Evolutionary conservation across 1,140 invertebrate genomes (phyloP).

Genomic region (Chironomus tepperi): DNA sequence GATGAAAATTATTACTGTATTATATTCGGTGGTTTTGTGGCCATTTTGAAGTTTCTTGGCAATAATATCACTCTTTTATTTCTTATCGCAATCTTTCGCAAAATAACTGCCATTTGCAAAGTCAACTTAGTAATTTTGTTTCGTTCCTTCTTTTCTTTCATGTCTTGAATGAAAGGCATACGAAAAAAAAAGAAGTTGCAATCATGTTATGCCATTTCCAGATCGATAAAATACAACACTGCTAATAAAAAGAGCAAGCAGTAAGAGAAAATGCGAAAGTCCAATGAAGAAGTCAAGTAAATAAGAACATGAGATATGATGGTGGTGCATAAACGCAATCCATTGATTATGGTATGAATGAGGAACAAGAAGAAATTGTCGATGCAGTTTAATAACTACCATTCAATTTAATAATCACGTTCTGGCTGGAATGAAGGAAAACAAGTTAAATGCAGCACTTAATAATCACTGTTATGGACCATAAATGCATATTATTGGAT

Average conservation of each 20-base stretch:
- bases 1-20: no score
- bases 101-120: slow-evolving; percentile 13
- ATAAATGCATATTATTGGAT: background rate
- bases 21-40: background rate
- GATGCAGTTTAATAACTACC: background rate
- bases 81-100: background rate
- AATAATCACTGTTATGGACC: background rate
- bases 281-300: background rate
- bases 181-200: background rate
- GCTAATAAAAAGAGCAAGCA: no score
- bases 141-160: background rate
- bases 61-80: background rate
- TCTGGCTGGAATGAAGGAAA: background rate
- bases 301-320: background rate
- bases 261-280: no score
- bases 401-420: slow-evolving; percentile 14
- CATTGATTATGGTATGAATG: background rate
- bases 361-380: background rate
- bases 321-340: background rate
- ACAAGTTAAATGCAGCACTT: slow-evolving; percentile 3
- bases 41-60: background rate
- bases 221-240: background rate
- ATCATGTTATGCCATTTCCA: slow-evolving; percentile 1
- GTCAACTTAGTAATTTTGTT: background rate
- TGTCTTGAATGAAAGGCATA: no score